These are phyloP conservation scores for Heliconius eleuchia DNA, from an alignment of 1,140 invertebrate genomes.

Conservation along the genomic window DNA sequence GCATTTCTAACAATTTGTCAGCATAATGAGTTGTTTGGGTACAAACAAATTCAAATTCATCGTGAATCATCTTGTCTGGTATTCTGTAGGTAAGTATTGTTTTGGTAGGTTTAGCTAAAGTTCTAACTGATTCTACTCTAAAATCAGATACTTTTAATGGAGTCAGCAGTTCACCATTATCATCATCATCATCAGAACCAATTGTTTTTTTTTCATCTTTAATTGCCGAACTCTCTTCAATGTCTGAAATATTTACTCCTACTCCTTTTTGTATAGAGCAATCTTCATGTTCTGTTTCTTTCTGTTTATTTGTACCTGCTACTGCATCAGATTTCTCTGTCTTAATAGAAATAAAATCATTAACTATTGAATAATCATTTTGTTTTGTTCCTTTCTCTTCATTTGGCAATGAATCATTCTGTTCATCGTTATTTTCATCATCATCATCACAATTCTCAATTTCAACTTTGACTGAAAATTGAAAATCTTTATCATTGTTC, in stretches of 20 bases:
- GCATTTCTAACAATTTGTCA: slow-evolving; percentile 27
- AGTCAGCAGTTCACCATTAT: not conserved
- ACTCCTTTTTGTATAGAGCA: not conserved
- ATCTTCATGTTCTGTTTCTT: not conserved
- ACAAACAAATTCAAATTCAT: slow-evolving; percentile 18
- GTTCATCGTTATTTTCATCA: no score
- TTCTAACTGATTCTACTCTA: not conserved
- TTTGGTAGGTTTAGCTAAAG: not conserved
- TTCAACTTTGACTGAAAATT: slow-evolving; percentile 45
- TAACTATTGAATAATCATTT: not conserved
- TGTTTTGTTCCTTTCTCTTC: not conserved
- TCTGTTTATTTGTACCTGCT: not conserved
- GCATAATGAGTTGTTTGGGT: slow-evolving; percentile 15
- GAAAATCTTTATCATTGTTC: not conserved
- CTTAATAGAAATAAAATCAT: not conserved
- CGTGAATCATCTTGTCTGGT: not conserved
- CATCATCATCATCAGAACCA: not conserved
- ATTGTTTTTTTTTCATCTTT: not conserved
- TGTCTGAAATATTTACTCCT: not conserved
- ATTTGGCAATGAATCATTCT: not conserved
- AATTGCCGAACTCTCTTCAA: not conserved
- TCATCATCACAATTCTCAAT: slow-evolving; percentile 36
- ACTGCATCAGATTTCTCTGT: not conserved
- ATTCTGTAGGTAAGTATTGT: not conserved
- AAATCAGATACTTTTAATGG: not conserved